Evolutionary conservation across 2,888 invertebrate genomes (phyloP).

Genomic region (Hypselothyrea guttata): DNA sequence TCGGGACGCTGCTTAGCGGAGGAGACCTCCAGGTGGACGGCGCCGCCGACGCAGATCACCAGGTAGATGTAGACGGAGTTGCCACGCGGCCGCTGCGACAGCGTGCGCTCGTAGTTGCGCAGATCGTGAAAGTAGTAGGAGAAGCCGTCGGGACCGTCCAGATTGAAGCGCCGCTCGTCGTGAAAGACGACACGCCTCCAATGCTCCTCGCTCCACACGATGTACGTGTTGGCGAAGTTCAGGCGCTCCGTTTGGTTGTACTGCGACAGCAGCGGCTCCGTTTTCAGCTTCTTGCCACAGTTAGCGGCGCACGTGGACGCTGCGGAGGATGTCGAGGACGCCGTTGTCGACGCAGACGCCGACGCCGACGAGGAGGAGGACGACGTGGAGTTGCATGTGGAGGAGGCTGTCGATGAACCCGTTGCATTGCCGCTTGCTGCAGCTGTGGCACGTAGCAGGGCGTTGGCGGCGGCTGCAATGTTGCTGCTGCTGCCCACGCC

Average conservation of each 20-base stretch:
- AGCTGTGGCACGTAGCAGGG: slow-evolving; percentile 61
- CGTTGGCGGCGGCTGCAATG: slow-evolving; percentile 69
- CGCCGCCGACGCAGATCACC: slow-evolving; percentile 78
- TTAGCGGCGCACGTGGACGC: slow-evolving; percentile 58
- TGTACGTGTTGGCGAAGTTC: slow-evolving; percentile 77
- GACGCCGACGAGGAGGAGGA: slow-evolving; percentile 47
- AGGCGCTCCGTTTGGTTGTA: slow-evolving; percentile 80
- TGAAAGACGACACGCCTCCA: slow-evolving; percentile 81
- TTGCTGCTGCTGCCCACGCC: slow-evolving; percentile 53
- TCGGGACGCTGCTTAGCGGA: slow-evolving; percentile 78
- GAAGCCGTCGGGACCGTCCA: slow-evolving; percentile 81
- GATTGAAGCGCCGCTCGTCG: slow-evolving; percentile 80
- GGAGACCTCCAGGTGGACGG: slow-evolving; percentile 78
- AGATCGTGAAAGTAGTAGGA: slow-evolving; percentile 80
- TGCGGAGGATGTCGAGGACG: too few species aligned
- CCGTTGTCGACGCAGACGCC: slow-evolving; percentile 56
- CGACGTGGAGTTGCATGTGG: slow-evolving; percentile 42
- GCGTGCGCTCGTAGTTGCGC: slow-evolving; percentile 79
- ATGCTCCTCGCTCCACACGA: slow-evolving; percentile 79
- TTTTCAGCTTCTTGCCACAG: slow-evolving; percentile 78
- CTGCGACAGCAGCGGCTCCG: slow-evolving; percentile 76
- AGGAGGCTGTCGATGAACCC: slow-evolving; percentile 9
- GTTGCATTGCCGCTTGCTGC: slow-evolving; percentile 26
- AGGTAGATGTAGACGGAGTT: slow-evolving; percentile 81
- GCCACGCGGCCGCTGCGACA: slow-evolving; percentile 81